These are phyloP conservation scores for Arrhopalites spinosus DNA, from an alignment of 2,888 invertebrate species.

Conservation along the genomic window DNA sequence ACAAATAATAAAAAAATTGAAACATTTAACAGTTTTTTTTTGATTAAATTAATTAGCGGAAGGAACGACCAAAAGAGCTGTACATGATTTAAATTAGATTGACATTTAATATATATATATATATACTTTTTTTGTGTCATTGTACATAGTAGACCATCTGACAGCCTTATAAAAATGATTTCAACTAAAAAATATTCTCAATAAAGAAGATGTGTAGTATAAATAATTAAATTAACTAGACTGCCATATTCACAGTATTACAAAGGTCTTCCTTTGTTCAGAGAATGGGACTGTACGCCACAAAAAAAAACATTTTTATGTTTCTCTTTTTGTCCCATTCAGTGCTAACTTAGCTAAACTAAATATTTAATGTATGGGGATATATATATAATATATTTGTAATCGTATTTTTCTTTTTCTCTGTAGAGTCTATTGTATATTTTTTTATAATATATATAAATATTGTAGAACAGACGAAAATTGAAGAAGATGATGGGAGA, in stretches of 20 bases:
- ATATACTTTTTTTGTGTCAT: background rate
- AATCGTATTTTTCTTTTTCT: constrained; percentile 10
- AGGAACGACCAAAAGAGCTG: background rate
- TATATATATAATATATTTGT: constrained; percentile 9
- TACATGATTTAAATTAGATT: background rate
- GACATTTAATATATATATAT: background rate
- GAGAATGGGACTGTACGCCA: too few relatives aligned
- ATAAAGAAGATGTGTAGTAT: background rate
- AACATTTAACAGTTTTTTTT: background rate
- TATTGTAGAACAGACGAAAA: constrained; percentile 9
- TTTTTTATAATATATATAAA: background rate
- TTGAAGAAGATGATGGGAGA: constrained; percentile 27
- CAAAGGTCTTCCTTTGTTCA: background rate
- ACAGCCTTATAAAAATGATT: constrained; percentile 22
- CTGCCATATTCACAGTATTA: constrained; percentile 16
- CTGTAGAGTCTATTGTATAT: background rate
- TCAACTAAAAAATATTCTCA: constrained; percentile 4
- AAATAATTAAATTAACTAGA: constrained; percentile 17
- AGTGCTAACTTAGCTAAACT: too few relatives aligned
- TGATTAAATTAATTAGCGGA: background rate
- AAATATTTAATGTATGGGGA: background rate
- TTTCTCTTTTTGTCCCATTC: too few relatives aligned
- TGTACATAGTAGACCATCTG: constrained; percentile 35
- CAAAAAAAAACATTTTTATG: too few relatives aligned
- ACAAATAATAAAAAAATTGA: background rate